These are phyloP conservation scores for Megathymus violae DNA, from an alignment of 1,140 invertebrate genomes.

Conservation along the genomic window DNA sequence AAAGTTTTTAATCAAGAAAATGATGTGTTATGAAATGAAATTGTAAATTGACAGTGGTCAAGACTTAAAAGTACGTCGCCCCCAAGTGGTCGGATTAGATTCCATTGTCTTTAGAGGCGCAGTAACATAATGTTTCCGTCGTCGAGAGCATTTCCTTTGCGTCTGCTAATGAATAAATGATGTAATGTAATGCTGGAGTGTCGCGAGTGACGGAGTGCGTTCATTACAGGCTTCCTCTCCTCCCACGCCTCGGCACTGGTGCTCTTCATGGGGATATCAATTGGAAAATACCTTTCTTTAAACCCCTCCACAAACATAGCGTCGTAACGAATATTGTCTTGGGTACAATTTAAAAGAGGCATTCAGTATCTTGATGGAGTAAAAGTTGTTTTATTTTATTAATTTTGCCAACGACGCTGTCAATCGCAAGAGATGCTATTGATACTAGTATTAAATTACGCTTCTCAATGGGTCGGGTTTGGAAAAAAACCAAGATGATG, in stretches of 20 bases:
- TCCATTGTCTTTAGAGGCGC: slow-evolving; percentile 48
- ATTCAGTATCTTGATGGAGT: no score
- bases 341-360: no score
- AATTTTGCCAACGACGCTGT: no score
- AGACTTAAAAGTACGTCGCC: slow-evolving; percentile 2
- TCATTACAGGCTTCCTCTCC: slow-evolving; percentile 35
- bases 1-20: no score
- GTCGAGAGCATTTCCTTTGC: slow-evolving; percentile 53
- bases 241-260: slow-evolving; percentile 4
- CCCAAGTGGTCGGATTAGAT: slow-evolving; percentile 26
- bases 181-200: slow-evolving; percentile 44
- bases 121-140: slow-evolving; percentile 57
- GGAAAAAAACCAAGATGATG: no score
- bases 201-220: slow-evolving; percentile 40
- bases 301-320: neutral
- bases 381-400: no score
- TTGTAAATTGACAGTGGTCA: slow-evolving; percentile 7
- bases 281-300: neutral
- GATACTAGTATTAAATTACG: no score
- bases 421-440: no score
- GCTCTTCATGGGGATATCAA: neutral
- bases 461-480: no score
- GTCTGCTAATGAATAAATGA: slow-evolving; percentile 57
- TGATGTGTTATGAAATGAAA: no score
- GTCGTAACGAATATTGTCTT: no score